A percentile compares a stretch with the other conserved stretches of the same genome.
Evolutionary conservation across 2,113 vertebrate genomes (phyloP).

Genomic region (Lucifuga dentata): DNA sequence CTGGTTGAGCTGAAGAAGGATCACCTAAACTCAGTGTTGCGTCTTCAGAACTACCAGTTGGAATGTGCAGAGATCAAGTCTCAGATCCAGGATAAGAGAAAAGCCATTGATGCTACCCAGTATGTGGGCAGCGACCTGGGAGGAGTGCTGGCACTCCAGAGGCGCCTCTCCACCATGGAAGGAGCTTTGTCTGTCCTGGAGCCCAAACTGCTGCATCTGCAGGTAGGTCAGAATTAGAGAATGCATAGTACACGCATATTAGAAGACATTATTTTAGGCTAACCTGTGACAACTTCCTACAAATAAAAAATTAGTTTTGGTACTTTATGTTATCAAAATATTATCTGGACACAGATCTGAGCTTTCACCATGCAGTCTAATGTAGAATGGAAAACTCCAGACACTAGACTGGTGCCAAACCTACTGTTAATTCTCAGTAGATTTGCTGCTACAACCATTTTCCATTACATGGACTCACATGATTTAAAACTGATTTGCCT

Average conservation of each 20-base stretch:
- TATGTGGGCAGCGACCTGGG: constrained; percentile 87
- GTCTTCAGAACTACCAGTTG: constrained; percentile 94
- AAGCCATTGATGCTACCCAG: constrained; percentile 89
- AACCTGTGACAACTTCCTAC: no score
- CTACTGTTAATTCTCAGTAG: no score
- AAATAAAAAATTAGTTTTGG: no score
- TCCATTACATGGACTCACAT: no score
- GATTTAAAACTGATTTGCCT: no score
- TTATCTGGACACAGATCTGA: no score
- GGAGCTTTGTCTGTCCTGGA: constrained; percentile 90
- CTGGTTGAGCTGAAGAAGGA: constrained; percentile 92
- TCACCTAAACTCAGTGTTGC: constrained; percentile 86
- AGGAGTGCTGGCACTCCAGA: constrained; percentile 87
- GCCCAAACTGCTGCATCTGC: constrained; percentile 89
- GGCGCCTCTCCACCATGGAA: constrained; percentile 92
- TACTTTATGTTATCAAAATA: no score
- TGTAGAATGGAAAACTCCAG: no score
- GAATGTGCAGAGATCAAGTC: constrained; percentile 91
- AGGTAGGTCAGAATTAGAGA: constrained; percentile 67
- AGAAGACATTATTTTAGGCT: no score
- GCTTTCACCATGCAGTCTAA: no score
- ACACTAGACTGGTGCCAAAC: no score
- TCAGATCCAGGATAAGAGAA: constrained; percentile 91
- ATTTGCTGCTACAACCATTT: no score
- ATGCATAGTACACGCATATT: neutral